Evolutionary conservation across 2,888 invertebrate genomes (phyloP).

Genomic region (Mesorhabditis belari): DNA sequence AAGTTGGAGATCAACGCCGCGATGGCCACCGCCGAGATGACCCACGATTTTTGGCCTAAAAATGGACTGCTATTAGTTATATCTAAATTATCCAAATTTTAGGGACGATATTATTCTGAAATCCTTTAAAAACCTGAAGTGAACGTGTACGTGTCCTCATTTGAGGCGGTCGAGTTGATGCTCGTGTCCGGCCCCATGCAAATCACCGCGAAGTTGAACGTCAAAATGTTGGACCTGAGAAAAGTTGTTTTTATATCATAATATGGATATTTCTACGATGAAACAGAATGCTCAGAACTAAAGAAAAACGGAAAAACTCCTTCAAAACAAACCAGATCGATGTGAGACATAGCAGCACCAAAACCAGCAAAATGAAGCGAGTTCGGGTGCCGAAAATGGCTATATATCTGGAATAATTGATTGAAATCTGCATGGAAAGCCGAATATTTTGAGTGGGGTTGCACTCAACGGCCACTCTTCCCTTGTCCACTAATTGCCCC

Average conservation of each 20-base stretch:
- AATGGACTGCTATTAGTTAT: no score
- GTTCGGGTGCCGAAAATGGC: constrained; percentile 47
- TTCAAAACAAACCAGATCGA: constrained; percentile 36
- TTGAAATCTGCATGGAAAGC: no score
- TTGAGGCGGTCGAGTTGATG: background rate
- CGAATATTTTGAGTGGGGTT: no score
- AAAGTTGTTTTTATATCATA: background rate
- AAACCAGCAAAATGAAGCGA: constrained; percentile 47
- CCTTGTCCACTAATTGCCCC: no score
- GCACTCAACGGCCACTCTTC: no score
- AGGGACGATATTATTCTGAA: background rate
- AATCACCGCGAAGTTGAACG: constrained; percentile 51
- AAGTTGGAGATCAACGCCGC: constrained; percentile 48
- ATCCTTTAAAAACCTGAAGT: background rate
- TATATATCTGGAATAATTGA: no score
- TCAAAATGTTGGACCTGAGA: constrained; percentile 47
- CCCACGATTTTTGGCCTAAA: constrained; percentile 31
- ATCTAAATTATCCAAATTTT: no score
- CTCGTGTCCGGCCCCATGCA: constrained; percentile 39
- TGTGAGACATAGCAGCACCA: constrained; percentile 47
- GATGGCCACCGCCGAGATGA: constrained; percentile 46
- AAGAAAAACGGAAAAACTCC: background rate
- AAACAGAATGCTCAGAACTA: background rate
- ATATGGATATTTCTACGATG: background rate
- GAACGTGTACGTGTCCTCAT: constrained; percentile 1